These are phyloP conservation scores for Cheilosia vulpina DNA, from an alignment of 2,888 invertebrate species.

Conservation along the genomic window DNA sequence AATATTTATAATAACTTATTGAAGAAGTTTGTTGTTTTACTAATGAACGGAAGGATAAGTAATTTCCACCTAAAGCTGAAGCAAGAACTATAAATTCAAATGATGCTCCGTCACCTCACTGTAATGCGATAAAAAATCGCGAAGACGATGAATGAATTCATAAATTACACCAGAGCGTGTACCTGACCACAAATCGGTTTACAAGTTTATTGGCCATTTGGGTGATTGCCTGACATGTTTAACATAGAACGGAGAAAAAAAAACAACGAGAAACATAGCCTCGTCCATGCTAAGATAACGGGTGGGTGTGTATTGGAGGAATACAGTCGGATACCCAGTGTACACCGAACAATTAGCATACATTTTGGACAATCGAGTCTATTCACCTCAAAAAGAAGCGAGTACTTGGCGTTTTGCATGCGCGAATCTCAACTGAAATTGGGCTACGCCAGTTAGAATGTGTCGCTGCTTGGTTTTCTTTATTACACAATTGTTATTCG, in stretches of 20 bases:
- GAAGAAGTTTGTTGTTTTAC: slow-evolving; percentile 2
- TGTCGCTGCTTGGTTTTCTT: slow-evolving; percentile 11
- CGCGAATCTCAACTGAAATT: slow-evolving; percentile 62
- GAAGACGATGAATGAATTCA: slow-evolving; percentile 52
- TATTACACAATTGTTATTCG: not conserved
- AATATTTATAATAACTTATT: slow-evolving; percentile 8
- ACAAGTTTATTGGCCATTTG: slow-evolving; percentile 61
- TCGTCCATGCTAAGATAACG: not conserved
- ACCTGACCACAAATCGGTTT: slow-evolving; percentile 50
- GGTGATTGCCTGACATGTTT: slow-evolving; percentile 42
- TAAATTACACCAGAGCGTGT: slow-evolving; percentile 23
- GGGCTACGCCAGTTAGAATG: slow-evolving; percentile 39
- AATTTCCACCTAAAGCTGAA: slow-evolving; percentile 36
- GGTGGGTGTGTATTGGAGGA: slow-evolving; percentile 5
- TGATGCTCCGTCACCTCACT: not conserved
- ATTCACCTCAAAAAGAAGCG: slow-evolving; percentile 48
- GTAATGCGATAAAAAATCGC: slow-evolving; percentile 3
- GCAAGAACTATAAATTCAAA: slow-evolving; percentile 4
- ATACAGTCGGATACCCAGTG: not conserved
- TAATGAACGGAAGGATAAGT: slow-evolving; percentile 34
- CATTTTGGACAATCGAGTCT: slow-evolving; percentile 51
- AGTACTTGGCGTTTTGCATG: slow-evolving; percentile 48
- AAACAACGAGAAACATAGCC: not conserved
- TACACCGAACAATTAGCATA: slow-evolving; percentile 46
- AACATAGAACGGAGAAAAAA: not conserved